Conservation (phyloP, 2,888 invertebrate genomes). For the Pemphredon lugubris region DNA sequence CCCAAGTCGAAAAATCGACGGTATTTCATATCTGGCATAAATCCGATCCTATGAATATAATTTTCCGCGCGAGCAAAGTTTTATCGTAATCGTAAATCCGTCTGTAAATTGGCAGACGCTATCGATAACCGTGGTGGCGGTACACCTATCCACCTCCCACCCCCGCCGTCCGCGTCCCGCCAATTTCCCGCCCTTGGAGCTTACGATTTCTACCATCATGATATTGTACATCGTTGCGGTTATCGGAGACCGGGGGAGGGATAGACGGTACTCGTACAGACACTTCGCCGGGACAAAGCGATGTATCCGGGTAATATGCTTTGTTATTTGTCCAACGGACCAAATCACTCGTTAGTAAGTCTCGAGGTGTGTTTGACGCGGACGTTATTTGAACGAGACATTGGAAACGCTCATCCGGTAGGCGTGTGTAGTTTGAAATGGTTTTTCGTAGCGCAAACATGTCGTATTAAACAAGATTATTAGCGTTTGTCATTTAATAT, state of each 20-base stretch:
- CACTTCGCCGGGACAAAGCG: no score
- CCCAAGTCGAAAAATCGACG: constrained; percentile 54
- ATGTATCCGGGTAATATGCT: no score
- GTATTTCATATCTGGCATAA: constrained; percentile 79
- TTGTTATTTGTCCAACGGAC: no score
- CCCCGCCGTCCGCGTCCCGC: constrained; percentile 20
- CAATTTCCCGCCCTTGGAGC: constrained; percentile 10
- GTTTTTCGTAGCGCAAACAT: no score
- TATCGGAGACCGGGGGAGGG: neutral
- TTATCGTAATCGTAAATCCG: constrained; percentile 80
- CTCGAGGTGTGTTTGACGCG: no score
- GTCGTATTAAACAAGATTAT: neutral
- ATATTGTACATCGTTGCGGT: neutral
- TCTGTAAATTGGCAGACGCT: constrained; percentile 77
- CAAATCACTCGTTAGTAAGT: no score
- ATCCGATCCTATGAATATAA: constrained; percentile 80
- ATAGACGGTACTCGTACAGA: neutral
- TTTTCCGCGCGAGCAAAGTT: constrained; percentile 79
- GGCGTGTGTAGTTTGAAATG: no score
- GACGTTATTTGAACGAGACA: no score
- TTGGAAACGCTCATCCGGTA: no score
- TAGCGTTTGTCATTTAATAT: neutral
- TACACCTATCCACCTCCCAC: constrained; percentile 27
- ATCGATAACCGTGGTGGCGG: constrained; percentile 75
- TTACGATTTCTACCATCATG: constrained; percentile 15